Evolutionary conservation across 2,113 vertebrate species (phyloP), one percentile per base, ranked within the genome.

Genomic region (Uropsilus gracilis): DNA sequence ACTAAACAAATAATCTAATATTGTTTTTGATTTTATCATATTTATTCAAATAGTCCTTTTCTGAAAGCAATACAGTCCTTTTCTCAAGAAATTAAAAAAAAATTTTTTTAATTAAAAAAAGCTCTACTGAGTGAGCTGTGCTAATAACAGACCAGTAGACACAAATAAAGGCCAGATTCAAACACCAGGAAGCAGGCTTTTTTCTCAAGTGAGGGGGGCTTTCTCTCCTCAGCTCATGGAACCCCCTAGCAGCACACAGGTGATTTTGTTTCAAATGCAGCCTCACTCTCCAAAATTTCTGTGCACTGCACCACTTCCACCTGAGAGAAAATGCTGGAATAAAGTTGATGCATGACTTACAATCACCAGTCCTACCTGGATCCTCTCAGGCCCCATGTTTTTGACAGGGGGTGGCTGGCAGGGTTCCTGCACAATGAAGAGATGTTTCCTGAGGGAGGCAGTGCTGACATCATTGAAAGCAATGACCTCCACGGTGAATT

Each of bases 351-450:
- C 8, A 46, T 3, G 17, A 17, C 26, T 18, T 16, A 12, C 4
- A 44, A 6, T 48, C 28, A 14, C 53, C 0, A 0, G n/a, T 20
- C 78, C 32, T 98, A 99, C 99, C 98, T 99, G 98, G 13, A 99
- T 85, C 91, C 95, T 98, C 6, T 61, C 50, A 1, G 98, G 99
- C 30, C 99, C 99, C 98, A 98, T 98, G 96, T 98, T 98, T 97
- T 98, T 99, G 39, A 99, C 98, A 0, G 98, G 97, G 37, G 99
- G 99, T 50, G 99, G 99, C 50, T 97, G 98, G 97, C 99, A 99
- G 14, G 97, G 97, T 37, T 97, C 80, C 18, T 76, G 86, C 77
- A 99, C 98, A 0, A 99, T 94, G 91, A 99, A 99, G 28, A 99
- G 95, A 64, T 97, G 97, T 66, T 98, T 98, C 37, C 80, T 98